Percentiles rank a stretch among this genome's conserved stretches.
These are phyloP conservation scores for Euspilapteryx auroguttella DNA, from an alignment of 2,888 invertebrate genomes.

Conservation along the genomic window DNA sequence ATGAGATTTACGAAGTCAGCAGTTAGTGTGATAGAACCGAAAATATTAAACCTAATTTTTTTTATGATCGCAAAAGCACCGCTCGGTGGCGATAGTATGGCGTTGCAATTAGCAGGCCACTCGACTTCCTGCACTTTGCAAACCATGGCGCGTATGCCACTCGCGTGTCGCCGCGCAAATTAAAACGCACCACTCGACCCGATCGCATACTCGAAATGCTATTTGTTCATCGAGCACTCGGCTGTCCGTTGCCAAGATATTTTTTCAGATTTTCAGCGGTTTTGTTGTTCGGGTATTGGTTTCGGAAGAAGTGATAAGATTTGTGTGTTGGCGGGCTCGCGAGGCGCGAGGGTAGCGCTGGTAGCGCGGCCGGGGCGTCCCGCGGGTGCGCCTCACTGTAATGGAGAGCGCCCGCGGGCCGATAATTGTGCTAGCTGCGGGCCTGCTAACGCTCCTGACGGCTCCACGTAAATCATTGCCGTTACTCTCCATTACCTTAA, in stretches of 20 bases:
- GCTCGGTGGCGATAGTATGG: slow-evolving; percentile 28
- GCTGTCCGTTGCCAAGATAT: slow-evolving; percentile 15
- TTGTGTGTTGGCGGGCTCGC: no score
- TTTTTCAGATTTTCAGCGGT: slow-evolving; percentile 4
- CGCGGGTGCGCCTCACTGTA: slow-evolving; percentile 55
- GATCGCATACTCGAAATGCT: slow-evolving; percentile 37
- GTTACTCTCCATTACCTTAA: slow-evolving; percentile 57
- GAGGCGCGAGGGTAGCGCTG: slow-evolving; percentile 28
- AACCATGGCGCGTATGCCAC: slow-evolving; percentile 38
- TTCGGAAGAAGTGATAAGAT: not conserved
- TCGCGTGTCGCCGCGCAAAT: slow-evolving; percentile 57
- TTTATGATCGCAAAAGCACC: slow-evolving; percentile 23
- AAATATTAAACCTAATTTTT: slow-evolving; percentile 18
- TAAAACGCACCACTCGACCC: slow-evolving; percentile 52
- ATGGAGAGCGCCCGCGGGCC: slow-evolving; percentile 60
- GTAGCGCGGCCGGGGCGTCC: slow-evolving; percentile 20
- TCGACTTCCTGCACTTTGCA: slow-evolving; percentile 38
- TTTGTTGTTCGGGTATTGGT: slow-evolving; percentile 2
- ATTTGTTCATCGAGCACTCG: slow-evolving; percentile 31
- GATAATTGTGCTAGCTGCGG: slow-evolving; percentile 53
- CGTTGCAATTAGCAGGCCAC: slow-evolving; percentile 54
- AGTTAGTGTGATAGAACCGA: slow-evolving; percentile 9
- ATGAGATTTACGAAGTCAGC: slow-evolving; percentile 2
- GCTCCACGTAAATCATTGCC: slow-evolving; percentile 51
- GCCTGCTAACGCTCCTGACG: slow-evolving; percentile 26